phyloP scores from a whole-genome alignment of 2,888 invertebrate species.

The Aspidiotus destructor region DNA sequence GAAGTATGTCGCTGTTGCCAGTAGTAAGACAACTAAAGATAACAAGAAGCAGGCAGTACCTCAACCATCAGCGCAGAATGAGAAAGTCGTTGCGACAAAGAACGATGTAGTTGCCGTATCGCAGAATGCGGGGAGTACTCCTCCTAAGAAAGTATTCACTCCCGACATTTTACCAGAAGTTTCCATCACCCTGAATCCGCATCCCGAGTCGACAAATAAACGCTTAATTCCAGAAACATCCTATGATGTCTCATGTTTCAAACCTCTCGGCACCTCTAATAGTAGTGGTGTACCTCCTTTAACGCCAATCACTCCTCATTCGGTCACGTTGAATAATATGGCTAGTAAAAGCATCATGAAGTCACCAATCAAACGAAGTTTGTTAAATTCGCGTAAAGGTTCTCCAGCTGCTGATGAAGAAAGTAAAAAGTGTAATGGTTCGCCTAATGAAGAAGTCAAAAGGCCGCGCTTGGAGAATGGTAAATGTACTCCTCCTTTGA shows the following conservation, averaged over 20 bases:
- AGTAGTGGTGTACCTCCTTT: conserved; percentile 10
- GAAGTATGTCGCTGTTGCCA: neutral
- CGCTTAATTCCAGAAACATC: conserved; percentile 21
- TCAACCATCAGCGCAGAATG: neutral
- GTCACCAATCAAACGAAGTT: conserved; percentile 17
- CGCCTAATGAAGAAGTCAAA: neutral
- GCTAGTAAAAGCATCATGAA: conserved; percentile 21
- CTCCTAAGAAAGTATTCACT: conserved; percentile 20
- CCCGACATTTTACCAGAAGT: conserved; percentile 23
- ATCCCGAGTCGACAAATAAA: conserved; percentile 22
- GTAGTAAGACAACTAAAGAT: neutral
- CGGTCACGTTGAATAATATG: neutral
- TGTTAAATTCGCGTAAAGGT: neutral
- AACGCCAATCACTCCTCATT: conserved; percentile 9
- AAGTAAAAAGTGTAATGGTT: neutral
- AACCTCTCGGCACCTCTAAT: neutral
- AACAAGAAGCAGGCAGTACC: conserved; percentile 1
- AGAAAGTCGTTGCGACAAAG: neutral
- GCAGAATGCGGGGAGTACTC: neutral
- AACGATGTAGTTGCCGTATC: conserved; percentile 4
- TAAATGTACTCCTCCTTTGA: neutral
- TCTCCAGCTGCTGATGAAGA: neutral
- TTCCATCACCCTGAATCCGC: conserved; percentile 25
- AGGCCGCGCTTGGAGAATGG: conserved; percentile 7
- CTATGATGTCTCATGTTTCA: conserved; percentile 22